Conservation (phyloP, 1,140 invertebrate genomes). For the Leptestheria dahalacensis region DNA sequence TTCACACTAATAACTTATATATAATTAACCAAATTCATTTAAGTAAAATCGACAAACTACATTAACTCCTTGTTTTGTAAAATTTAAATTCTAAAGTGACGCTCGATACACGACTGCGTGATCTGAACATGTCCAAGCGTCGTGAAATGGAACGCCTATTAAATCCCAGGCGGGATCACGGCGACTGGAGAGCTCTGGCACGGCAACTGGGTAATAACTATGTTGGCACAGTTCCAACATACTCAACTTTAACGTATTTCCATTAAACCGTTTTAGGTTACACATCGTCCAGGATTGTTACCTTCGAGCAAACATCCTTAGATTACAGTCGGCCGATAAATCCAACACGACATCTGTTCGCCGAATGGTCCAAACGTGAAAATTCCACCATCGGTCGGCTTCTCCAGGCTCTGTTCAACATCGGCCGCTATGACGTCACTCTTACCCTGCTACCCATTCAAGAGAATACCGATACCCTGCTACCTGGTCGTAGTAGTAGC, state of each 20-base stretch:
- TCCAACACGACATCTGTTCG: slow-evolving; percentile 13
- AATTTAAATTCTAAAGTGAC: slow-evolving; percentile 10
- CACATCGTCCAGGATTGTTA: slow-evolving; percentile 12
- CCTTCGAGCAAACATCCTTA: slow-evolving; percentile 14
- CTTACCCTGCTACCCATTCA: slow-evolving; percentile 9
- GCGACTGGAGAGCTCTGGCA: slow-evolving; percentile 17
- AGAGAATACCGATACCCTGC: too few species aligned
- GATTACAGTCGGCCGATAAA: slow-evolving; percentile 15
- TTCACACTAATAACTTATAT: not conserved
- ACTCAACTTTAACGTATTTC: not conserved
- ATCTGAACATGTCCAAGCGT: slow-evolving; percentile 11
- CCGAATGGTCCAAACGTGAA: slow-evolving; percentile 17
- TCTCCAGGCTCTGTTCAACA: slow-evolving; percentile 10
- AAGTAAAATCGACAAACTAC: too few species aligned
- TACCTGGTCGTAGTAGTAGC: too few species aligned
- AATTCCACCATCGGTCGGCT: slow-evolving; percentile 9
- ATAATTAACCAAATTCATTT: slow-evolving; percentile 9
- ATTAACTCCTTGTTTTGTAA: too few species aligned
- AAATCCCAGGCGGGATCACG: slow-evolving; percentile 9
- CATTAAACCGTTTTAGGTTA: slow-evolving; percentile 6
- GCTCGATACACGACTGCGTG: slow-evolving; percentile 14
- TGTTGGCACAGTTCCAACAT: not conserved
- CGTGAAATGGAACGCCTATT: slow-evolving; percentile 16
- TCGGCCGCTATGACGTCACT: slow-evolving; percentile 15
- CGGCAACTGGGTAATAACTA: slow-evolving; percentile 14